Conservation (phyloP, 1,140 invertebrate genomes). For the Drosophila gunungcola region DNA sequence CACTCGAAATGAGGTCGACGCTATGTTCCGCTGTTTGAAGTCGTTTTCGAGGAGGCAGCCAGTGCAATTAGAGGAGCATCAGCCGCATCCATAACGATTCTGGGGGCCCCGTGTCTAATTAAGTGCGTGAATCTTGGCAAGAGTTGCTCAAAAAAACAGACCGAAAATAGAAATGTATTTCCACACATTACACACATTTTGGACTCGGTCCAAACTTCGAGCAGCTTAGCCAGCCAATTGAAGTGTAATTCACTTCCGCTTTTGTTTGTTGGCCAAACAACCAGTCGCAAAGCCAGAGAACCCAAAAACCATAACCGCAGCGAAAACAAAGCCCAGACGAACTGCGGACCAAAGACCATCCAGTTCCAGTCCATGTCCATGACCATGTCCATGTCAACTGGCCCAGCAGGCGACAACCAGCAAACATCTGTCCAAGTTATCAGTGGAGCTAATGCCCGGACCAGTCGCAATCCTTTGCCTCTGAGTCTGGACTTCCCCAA, state of each 20-base stretch:
- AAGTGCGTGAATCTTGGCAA: conserved; percentile 77
- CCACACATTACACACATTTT: conserved; percentile 55
- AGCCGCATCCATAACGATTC: conserved; percentile 33
- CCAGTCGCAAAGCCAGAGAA: conserved; percentile 21
- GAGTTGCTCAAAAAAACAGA: conserved; percentile 33
- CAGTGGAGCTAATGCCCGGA: conserved; percentile 42
- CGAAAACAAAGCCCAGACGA: conserved; percentile 28
- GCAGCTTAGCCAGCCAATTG: conserved; percentile 57
- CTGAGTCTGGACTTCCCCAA: conserved; percentile 19
- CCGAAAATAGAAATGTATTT: conserved; percentile 71
- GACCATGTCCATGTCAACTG: conserved; percentile 42
- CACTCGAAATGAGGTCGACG: conserved; percentile 53
- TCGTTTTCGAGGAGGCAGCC: conserved; percentile 28
- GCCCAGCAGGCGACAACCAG: conserved; percentile 46
- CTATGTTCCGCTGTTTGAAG: conserved; percentile 45
- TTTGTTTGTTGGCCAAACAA: conserved; percentile 37
- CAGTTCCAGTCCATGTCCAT: conserved; percentile 21
- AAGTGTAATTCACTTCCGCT: conserved; percentile 65
- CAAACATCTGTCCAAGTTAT: conserved; percentile 50
- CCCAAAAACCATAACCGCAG: conserved; percentile 19
- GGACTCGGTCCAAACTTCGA: conserved; percentile 48
- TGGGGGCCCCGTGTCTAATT: conserved; percentile 67
- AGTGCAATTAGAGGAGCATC: conserved; percentile 66
- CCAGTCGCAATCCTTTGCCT: conserved; percentile 10
- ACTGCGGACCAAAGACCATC: conserved; percentile 20